Evolutionary conservation across 2,113 vertebrate species (phyloP).

Genomic region (Tychaedon coryphoeus): DNA sequence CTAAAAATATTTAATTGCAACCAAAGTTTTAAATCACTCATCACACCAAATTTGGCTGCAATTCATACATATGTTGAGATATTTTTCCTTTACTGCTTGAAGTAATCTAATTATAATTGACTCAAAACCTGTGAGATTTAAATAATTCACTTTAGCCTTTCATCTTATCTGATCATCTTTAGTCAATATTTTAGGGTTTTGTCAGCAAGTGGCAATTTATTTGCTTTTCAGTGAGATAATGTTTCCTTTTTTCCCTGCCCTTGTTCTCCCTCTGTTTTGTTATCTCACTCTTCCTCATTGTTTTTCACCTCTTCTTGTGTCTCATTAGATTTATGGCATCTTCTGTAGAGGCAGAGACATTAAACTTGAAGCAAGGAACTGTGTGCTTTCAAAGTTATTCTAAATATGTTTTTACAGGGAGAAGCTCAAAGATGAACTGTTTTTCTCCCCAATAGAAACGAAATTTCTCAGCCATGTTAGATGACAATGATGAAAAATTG

Average conservation of each 20-base stretch:
- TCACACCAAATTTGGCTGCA: neutral
- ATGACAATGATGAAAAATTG: neutral
- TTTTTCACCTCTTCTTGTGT: neutral
- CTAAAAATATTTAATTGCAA: neutral
- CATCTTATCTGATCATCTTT: neutral
- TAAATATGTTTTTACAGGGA: neutral
- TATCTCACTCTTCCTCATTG: neutral
- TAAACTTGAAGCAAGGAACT: neutral
- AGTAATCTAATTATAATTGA: neutral
- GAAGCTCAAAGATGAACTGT: neutral
- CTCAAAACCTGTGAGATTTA: neutral
- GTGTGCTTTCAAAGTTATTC: neutral
- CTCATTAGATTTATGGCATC: neutral
- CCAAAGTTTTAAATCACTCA: neutral
- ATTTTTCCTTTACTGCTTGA: neutral
- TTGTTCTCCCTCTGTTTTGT: neutral
- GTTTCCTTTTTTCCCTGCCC: neutral
- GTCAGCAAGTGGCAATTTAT: neutral
- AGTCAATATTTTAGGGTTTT: neutral
- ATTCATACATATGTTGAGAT: neutral
- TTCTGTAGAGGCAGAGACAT: neutral
- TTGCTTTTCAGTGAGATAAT: neutral
- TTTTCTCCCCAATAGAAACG: neutral
- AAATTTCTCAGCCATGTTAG: neutral
- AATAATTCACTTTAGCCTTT: neutral